Base-by-base conservation (phyloP, 2,888 invertebrate species). In the Noctuana brunneofusca region DNA sequence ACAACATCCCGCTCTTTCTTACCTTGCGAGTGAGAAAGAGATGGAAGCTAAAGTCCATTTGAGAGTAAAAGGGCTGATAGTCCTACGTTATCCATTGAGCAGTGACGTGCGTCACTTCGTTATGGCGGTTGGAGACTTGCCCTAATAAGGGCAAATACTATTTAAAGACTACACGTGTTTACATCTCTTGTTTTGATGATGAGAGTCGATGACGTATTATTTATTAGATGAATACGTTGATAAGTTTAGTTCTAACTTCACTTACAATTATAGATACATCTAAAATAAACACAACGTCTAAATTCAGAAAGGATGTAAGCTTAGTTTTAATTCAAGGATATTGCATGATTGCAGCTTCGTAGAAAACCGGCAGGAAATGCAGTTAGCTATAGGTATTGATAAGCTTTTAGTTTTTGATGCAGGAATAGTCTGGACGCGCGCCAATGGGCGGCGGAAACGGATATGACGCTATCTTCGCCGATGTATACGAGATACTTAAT, bases 391-490 rank as follows among this genome's bases (percentile, higher is more conserved):
- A n/a, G n/a, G n/a, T 41, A 32, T 49, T 27, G 49, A 48, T 57
- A 56, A 56, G 22, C 54, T 3, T 11, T 55, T 56, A 50, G 48
- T 53, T 60, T 49, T 53, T 63, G 65, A 70, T 69, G 48, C 79
- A 73, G 76, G 77, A 81, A 83, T 83, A 82, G 78, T 73, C 75
- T 84, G 85, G 85, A 76, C 64, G 65, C 63, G 70, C 57, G 78
- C 84, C 84, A 83, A 66, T 66, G 68, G 74, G 75, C 74, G 74
- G 64, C 67, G 82, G 79, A 80, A 81, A 67, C 80, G 85, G 84
- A 86, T 74, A 73, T 84, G 84, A 81, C 83, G 81, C 67, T n/a
- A 11, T 24, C 20, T 35, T 11, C 22, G 35, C 35, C 9, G 9
- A 9, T 12, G 35, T 2, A 2, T n/a, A 35, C 35, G 46, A 11